Base-by-base conservation (phyloP, 1,140 invertebrate species). In the Trichonephila clavipes region DNA sequence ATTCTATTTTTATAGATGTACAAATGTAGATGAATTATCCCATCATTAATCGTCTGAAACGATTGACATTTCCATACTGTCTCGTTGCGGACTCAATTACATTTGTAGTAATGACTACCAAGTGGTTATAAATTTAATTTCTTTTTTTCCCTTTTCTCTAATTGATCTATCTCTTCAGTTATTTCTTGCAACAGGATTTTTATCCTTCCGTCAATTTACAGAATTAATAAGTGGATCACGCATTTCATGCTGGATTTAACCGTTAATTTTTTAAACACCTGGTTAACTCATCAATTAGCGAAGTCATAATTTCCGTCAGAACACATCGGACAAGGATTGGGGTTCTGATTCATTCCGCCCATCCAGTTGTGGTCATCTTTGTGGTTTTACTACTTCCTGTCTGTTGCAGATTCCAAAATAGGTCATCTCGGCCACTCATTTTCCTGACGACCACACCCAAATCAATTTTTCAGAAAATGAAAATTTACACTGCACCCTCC, bases 391-490 rank as follows among this genome's bases (percentile, higher is more conserved):
- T 69, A 92, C 82, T 92, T 92, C 90, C 90, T 92, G 90, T 92
- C 90, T 92, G 81, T 85, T 83, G 90, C 90, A 16, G 90, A 16
- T 61, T 40, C 44, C 12, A 16, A 92, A 64, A 66, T 92, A 85
- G 90, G 90, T 92, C 90, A 91, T 69, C 24, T 24, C 66, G 24
- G 18, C 86, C 61, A 14, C 90, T 86, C 90, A 92, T 92, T 85
- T 85, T 85, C 82, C 40, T 66, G 86, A n/a, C 24, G 82, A 92
- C 90, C 90, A 92, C 90, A 92, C 90, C 90, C 90, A 64, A 40
- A 92, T 92, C 90, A 85, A 92, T 92, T 66, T 85, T 85, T 44
- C 59, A 88, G 61, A 88, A 88, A 64, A n/a, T 21, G 40, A 83
- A 88, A 85, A 85, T 85, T 85, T 18, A 85, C 83, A 18, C 21